phyloP scores from a whole-genome alignment of 2,113 vertebrate genomes.

The Varanus komodoensis region DNA sequence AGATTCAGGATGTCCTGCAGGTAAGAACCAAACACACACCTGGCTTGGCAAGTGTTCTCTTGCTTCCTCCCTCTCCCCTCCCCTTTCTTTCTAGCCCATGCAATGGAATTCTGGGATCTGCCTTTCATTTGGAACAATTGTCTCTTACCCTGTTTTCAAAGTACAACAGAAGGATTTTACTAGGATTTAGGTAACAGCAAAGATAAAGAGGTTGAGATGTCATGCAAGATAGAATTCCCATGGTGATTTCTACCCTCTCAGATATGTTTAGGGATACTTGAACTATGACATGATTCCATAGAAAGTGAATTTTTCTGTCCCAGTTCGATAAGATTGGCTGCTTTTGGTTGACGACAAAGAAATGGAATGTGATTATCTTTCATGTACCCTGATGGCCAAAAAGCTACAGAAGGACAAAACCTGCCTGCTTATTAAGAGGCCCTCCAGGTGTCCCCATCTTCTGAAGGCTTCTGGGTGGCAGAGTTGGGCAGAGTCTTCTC shows the following conservation, averaged over 20 bases:
- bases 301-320: not conserved
- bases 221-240: not conserved
- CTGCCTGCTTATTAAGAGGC: too few relatives aligned
- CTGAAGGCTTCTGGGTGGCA: too few relatives aligned
- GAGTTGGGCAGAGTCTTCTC: too few relatives aligned
- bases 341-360: not conserved
- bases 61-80: too few relatives aligned
- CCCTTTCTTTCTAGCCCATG: not conserved
- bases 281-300: not conserved
- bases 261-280: not conserved
- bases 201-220: too few relatives aligned
- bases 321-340: not conserved
- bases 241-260: not conserved
- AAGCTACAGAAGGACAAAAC: too few relatives aligned
- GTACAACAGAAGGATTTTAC: not conserved
- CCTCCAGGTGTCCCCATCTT: too few relatives aligned
- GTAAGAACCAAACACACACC: slow-evolving; percentile 65
- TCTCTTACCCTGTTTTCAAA: not conserved
- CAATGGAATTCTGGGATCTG: not conserved
- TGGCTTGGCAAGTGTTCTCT: not conserved
- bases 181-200: not conserved
- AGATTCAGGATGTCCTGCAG: slow-evolving; percentile 97
- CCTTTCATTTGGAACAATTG: not conserved
- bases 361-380: not conserved
- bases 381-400: not conserved